Base-by-base conservation (phyloP, 2,888 invertebrate species). In the Lithosia quadra region DNA sequence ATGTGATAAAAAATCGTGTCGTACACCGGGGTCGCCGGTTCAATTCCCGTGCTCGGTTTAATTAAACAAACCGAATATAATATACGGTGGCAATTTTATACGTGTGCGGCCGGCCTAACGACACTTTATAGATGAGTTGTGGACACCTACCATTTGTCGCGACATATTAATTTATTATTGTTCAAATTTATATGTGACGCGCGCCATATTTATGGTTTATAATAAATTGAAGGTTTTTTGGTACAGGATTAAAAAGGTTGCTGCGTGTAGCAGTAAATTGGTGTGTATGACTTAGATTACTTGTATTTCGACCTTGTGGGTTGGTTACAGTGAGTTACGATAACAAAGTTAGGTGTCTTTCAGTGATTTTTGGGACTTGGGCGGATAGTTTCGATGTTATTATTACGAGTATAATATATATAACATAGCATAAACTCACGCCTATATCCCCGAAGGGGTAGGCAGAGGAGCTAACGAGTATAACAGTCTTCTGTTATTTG, bases 31-130 rank as follows among this genome's bases (percentile, higher is more conserved):
- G 84, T 81, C 84, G 80, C 68, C 75, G 82, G 84, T 85, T 85
- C 80, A 80, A 81, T 81, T 85, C 81, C 80, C 79, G 82, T 79
- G 76, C 81, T 75, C 76, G 84, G 86, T 92, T 91, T 91, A 91
- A 91, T 92, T 91, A 91, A 89, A 87, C 90, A 89, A 85, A 88
- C 87, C 86, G 83, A 88, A 90, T 90, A 89, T 90, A 88, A 90
- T 90, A 89, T 89, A 88, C 84, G 87, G 83, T 68, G 81, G 85
- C 83, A 76, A 85, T 87, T 85, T 86, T 85, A 84, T 83, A 81
- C 77, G 79, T 81, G 77, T 79, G 78, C 70, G 81, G 82, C 69
- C 62, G 76, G 66, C 72, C 77, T 78, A 82, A 82, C 80, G 81
- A 78, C 78, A 78, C 75, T 78, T 79, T 82, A 83, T 83, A 82